A percentile compares a stretch with the other conserved stretches of the same genome.
phyloP scores from a whole-genome alignment of 2,888 invertebrate species.

The Amphimallon solstitiale region DNA sequence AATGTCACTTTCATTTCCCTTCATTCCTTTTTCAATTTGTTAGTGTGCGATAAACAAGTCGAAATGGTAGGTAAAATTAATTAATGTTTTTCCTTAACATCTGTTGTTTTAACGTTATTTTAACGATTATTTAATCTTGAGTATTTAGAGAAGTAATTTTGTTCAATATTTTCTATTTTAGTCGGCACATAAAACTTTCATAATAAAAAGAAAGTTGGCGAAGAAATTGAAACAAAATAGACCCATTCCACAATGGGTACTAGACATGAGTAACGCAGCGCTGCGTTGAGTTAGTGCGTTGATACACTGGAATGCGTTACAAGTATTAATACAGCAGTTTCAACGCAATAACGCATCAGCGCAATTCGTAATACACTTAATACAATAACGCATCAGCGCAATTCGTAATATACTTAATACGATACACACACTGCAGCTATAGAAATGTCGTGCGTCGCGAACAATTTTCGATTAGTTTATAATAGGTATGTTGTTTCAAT shows the following conservation, averaged over 20 bases:
- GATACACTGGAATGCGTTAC: too few species aligned
- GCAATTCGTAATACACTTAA: too few species aligned
- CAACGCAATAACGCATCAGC: too few species aligned
- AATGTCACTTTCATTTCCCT: conserved; percentile 8
- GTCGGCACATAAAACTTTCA: conserved; percentile 99
- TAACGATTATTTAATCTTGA: background rate
- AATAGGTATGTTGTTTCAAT: too few species aligned
- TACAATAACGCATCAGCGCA: too few species aligned
- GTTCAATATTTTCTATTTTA: conserved; percentile 66
- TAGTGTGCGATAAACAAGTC: conserved; percentile 1
- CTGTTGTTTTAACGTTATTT: background rate
- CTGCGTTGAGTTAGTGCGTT: too few species aligned
- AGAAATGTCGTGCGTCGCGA: too few species aligned
- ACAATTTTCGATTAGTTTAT: too few species aligned
- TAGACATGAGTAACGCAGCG: too few species aligned
- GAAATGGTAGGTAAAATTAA: conserved; percentile 41
- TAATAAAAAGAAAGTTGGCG: conserved; percentile 97
- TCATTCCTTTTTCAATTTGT: conserved; percentile 6
- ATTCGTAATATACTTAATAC: too few species aligned
- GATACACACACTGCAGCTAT: too few species aligned
- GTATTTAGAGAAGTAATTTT: conserved; percentile 26
- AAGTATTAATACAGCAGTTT: too few species aligned
- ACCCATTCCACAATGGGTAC: conserved; percentile 99
- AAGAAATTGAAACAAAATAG: conserved; percentile 98
- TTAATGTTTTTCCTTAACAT: conserved; percentile 35